Conservation (phyloP, 1,140 invertebrate genomes). For the Carcinoscorpius rotundicauda region DNA sequence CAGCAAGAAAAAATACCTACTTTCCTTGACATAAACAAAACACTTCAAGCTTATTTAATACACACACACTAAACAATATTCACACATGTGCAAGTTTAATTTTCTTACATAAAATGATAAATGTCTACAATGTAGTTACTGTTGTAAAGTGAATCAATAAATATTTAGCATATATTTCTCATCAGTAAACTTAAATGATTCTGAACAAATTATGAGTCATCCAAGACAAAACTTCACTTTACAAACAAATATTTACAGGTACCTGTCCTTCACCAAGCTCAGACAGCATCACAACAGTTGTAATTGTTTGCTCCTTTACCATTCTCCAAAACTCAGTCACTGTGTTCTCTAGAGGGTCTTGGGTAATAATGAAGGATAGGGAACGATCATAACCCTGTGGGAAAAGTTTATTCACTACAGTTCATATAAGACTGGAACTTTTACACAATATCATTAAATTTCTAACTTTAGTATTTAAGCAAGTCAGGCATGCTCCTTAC, state of each 20-base stretch:
- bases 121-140: background rate
- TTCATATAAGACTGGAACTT: too few species aligned
- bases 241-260: too few species aligned
- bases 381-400: slow-evolving; percentile 70
- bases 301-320: slow-evolving; percentile 83
- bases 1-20: too few species aligned
- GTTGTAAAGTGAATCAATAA: background rate
- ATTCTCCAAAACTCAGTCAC: slow-evolving; percentile 92
- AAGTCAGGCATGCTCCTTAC: background rate
- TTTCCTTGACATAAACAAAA: too few species aligned
- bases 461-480: background rate
- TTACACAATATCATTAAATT: background rate
- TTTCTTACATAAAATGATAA: background rate
- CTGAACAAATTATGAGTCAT: too few species aligned
- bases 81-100: too few species aligned
- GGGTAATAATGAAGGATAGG: slow-evolving; percentile 87
- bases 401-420: too few species aligned
- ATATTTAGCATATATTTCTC: background rate
- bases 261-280: slow-evolving; percentile 48
- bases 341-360: slow-evolving; percentile 82
- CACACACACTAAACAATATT: too few species aligned
- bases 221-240: too few species aligned
- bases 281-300: slow-evolving; percentile 86
- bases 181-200: too few species aligned
- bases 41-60: too few species aligned